Evolutionary conservation across 2,113 vertebrate species (phyloP).

Genomic region (Strigops habroptila): DNA sequence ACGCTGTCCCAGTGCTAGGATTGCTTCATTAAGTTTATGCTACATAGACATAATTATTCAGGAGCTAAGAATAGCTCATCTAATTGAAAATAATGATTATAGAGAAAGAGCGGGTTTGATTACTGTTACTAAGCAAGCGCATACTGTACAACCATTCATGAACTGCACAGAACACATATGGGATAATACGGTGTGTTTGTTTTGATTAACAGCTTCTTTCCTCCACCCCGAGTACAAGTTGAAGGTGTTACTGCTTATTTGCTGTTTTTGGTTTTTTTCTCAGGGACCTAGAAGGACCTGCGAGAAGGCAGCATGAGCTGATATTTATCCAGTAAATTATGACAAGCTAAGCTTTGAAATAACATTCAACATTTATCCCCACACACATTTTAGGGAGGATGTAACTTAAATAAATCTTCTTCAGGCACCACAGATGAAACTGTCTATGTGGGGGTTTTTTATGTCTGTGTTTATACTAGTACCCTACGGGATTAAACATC

Average conservation of each 20-base stretch:
- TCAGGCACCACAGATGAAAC: constrained; percentile 34
- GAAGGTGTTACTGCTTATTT: neutral
- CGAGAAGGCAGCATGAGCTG: neutral
- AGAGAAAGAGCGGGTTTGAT: constrained; percentile 24
- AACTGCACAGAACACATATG: neutral
- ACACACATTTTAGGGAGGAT: constrained; percentile 28
- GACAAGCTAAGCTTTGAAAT: constrained; percentile 14
- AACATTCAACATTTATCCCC: neutral
- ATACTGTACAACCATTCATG: constrained; percentile 22
- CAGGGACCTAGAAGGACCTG: neutral
- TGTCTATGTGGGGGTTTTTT: neutral
- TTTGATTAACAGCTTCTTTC: constrained; percentile 3
- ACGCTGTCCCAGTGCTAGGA: constrained; percentile 9
- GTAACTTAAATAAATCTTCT: constrained; percentile 41
- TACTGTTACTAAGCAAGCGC: constrained; percentile 7
- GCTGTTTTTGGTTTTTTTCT: neutral
- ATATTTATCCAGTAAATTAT: neutral
- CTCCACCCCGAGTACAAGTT: neutral
- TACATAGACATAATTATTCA: constrained; percentile 37
- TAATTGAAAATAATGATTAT: constrained; percentile 62
- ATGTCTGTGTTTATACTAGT: constrained; percentile 43
- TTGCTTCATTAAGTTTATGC: constrained; percentile 52
- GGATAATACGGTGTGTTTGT: neutral
- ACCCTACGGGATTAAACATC: constrained; percentile 18
- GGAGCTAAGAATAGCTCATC: constrained; percentile 55